These are phyloP conservation scores for Hippopotamyrus pictus DNA, from an alignment of 2,797 vertebrate species.

Conservation along the genomic window DNA sequence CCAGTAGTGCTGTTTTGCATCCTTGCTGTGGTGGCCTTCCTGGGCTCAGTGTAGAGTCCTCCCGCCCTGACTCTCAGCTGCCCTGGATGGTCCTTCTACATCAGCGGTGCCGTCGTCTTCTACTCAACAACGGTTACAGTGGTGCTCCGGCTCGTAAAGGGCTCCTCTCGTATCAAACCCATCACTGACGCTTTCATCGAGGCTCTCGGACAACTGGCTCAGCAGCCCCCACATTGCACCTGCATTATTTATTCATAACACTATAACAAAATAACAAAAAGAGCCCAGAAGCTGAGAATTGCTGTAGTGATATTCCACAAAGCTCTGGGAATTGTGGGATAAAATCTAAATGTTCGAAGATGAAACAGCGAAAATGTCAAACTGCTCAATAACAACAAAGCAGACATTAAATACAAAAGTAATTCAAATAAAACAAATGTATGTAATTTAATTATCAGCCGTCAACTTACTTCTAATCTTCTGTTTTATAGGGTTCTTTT, in stretches of 20 bases:
- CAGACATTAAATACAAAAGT: neutral
- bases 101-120: constrained; percentile 39
- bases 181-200: neutral
- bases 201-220: neutral
- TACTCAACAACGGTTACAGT: constrained; percentile 35
- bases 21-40: constrained; percentile 30
- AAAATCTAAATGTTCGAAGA: neutral
- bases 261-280: neutral
- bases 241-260: neutral
- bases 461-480: neutral
- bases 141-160: constrained; percentile 25
- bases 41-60: constrained; percentile 31
- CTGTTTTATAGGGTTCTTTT: neutral
- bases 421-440: neutral
- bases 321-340: neutral
- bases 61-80: constrained; percentile 22
- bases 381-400: neutral
- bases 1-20: constrained; percentile 31
- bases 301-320: neutral
- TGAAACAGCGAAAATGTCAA: neutral
- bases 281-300: neutral
- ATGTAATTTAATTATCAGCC: neutral
- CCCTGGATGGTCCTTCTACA: constrained; percentile 46
- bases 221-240: neutral
- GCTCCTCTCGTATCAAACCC: neutral